These are phyloP conservation scores for Pteronotus mesoamericanus DNA, from an alignment of 2,797 vertebrate genomes.

Conservation along the genomic window DNA sequence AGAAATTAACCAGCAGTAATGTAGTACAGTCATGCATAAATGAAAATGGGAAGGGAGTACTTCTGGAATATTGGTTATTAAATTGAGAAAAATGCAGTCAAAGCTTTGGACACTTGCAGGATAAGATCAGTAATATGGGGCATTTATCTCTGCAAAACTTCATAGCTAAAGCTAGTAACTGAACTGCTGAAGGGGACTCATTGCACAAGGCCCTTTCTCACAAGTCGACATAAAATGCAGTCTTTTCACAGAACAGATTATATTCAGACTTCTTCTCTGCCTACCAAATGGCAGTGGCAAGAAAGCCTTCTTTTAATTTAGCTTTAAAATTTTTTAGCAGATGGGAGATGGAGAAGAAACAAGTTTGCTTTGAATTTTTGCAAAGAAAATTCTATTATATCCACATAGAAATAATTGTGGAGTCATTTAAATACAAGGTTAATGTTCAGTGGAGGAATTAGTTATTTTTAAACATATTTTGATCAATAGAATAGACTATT, in stretches of 20 bases:
- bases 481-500: neutral
- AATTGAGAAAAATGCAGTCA: neutral
- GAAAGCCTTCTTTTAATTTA: slow-evolving; percentile 5
- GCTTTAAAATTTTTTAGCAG: neutral
- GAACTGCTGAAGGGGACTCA: neutral
- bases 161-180: neutral
- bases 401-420: neutral
- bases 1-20: neutral
- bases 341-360: neutral
- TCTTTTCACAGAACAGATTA: neutral
- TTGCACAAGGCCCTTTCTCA: neutral
- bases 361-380: slow-evolving; percentile 1
- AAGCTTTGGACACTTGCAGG: neutral
- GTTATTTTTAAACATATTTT: neutral
- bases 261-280: neutral
- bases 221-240: neutral
- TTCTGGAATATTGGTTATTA: neutral
- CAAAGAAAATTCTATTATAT: neutral
- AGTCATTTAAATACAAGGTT: slow-evolving; percentile 6
- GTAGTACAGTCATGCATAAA: neutral
- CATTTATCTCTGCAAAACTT: neutral
- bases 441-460: neutral
- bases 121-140: neutral
- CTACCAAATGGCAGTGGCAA: neutral
- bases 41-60: neutral